phyloP scores from a whole-genome alignment of 2,113 vertebrate genomes.

The Malaclemys terrapin region DNA sequence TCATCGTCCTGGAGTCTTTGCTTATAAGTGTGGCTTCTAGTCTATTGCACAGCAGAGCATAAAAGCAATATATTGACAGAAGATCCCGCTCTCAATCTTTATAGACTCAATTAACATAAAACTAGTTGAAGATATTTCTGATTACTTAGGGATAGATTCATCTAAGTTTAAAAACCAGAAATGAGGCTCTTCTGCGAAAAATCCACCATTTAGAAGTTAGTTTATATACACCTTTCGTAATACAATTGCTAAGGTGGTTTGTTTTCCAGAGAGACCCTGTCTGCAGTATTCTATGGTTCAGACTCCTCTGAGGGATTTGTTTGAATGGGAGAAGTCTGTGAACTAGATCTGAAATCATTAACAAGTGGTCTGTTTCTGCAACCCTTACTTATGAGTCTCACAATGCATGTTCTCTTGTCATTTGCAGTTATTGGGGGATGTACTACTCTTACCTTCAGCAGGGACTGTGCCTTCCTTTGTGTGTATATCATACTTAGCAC shows the following conservation, averaged over 20 bases:
- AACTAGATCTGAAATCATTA: not conserved
- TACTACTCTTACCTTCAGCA: not conserved
- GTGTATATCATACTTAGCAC: not conserved
- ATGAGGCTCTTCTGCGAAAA: not conserved
- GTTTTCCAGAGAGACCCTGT: not conserved
- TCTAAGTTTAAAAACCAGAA: conserved; percentile 18
- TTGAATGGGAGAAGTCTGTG: not conserved
- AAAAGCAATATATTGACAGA: conserved; percentile 7
- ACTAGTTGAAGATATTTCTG: not conserved
- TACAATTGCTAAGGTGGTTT: not conserved
- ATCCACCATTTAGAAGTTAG: not conserved
- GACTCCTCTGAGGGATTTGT: not conserved
- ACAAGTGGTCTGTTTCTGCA: not conserved
- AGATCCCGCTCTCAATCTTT: not conserved
- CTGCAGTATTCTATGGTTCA: not conserved
- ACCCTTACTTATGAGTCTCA: not conserved
- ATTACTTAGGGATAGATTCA: not conserved
- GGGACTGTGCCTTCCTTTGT: not conserved
- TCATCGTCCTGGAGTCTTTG: conserved; percentile 72
- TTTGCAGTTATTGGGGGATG: not conserved
- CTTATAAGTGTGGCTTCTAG: conserved; percentile 53
- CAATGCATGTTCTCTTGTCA: not conserved
- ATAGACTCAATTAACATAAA: conserved; percentile 25
- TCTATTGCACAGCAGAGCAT: conserved; percentile 64
- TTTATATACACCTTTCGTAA: not conserved